These are phyloP conservation scores for Dryomyza anilis DNA, from an alignment of 2,888 invertebrate genomes.

Conservation along the genomic window DNA sequence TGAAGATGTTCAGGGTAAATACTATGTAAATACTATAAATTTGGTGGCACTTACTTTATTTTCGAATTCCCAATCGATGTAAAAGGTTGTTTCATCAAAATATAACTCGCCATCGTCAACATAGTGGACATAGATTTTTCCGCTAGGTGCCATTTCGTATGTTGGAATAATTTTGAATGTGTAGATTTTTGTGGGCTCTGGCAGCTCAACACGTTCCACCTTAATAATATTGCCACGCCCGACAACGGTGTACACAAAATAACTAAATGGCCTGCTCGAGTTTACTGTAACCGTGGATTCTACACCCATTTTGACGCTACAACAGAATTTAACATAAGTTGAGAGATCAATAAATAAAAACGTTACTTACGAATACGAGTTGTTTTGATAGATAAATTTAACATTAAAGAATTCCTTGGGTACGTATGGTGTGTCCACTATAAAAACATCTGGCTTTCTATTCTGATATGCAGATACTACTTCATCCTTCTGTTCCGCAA, in stretches of 20 bases:
- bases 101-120: conserved; percentile 77
- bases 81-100: conserved; percentile 57
- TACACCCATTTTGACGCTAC: conserved; percentile 67
- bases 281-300: conserved; percentile 76
- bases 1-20: conserved; percentile 62
- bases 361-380: conserved; percentile 40
- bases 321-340: no score
- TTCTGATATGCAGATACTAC: no score
- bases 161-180: conserved; percentile 74
- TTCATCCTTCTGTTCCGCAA: conserved; percentile 44
- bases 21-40: conserved; percentile 52
- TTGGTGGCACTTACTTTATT: conserved; percentile 62
- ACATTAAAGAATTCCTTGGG: conserved; percentile 42
- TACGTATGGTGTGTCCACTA: no score
- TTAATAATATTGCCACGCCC: conserved; percentile 83
- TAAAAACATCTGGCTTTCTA: no score
- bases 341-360: background rate
- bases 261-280: conserved; percentile 75
- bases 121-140: conserved; percentile 80
- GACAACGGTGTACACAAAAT: conserved; percentile 77
- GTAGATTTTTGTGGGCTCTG: conserved; percentile 61
- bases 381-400: conserved; percentile 35
- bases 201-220: conserved; percentile 71
- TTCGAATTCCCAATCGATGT: conserved; percentile 4
- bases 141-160: conserved; percentile 79